These are phyloP conservation scores for Glyptemys insculpta DNA, from an alignment of 2,797 vertebrate species.

Conservation along the genomic window DNA sequence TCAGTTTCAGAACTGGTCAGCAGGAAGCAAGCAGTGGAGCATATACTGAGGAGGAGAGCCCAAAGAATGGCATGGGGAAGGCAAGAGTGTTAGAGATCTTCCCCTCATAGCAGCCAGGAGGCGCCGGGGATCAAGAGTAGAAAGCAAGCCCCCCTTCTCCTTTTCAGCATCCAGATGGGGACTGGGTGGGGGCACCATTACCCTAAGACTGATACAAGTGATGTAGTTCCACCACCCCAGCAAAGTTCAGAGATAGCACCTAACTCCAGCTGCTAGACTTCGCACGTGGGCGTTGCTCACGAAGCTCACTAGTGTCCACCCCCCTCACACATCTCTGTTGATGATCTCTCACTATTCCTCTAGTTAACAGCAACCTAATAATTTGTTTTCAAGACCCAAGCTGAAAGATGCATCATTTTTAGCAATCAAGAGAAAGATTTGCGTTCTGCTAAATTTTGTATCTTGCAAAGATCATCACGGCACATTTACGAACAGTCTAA, in stretches of 20 bases:
- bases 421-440: not conserved
- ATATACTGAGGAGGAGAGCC: not conserved
- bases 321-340: not conserved
- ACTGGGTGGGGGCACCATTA: not conserved
- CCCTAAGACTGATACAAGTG: not conserved
- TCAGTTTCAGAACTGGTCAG: not conserved
- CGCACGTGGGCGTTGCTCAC: not conserved
- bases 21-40: not conserved
- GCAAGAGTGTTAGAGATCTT: not conserved
- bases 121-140: not conserved
- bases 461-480: rapidly evolving
- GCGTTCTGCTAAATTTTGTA: not conserved
- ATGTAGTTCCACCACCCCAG: not conserved
- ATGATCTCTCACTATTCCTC: not conserved
- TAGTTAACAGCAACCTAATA: not conserved
- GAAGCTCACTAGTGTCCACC: not conserved
- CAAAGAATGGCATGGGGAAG: rapidly evolving
- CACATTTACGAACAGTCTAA: rapidly evolving
- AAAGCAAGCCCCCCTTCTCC: not conserved
- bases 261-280: not conserved
- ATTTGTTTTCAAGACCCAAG: rapidly evolving
- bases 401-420: not conserved
- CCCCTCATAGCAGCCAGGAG: not conserved
- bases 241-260: not conserved
- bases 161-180: not conserved